phyloP scores from a whole-genome alignment of 2,113 vertebrate species.

The Eleginops maclovinus region DNA sequence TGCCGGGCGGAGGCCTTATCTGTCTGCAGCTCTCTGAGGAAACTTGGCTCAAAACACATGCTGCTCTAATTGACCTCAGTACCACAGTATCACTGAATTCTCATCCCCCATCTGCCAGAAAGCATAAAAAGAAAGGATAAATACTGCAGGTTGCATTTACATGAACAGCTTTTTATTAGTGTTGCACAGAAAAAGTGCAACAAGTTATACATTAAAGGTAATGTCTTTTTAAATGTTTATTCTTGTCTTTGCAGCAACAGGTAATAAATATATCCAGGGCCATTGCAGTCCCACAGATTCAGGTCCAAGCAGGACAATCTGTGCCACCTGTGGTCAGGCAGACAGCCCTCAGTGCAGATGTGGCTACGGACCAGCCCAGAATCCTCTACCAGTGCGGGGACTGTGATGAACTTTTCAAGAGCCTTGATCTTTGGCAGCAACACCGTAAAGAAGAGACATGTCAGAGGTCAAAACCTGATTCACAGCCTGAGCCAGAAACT shows the following conservation, averaged over 20 bases:
- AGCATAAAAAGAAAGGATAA: slow-evolving; percentile 10
- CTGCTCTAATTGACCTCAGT: slow-evolving; percentile 61
- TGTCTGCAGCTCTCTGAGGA: slow-evolving; percentile 55
- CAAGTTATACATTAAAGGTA: not conserved
- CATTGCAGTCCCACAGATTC: slow-evolving; percentile 66
- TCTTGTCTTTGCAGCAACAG: slow-evolving; percentile 61
- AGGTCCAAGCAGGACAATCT: slow-evolving; percentile 59
- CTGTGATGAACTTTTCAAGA: slow-evolving; percentile 88
- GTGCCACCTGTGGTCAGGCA: slow-evolving; percentile 40
- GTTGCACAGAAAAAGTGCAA: slow-evolving; percentile 5
- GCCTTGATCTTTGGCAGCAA: slow-evolving; percentile 88
- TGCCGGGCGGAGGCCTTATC: slow-evolving; percentile 48
- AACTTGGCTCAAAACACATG: slow-evolving; percentile 48
- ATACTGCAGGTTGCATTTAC: slow-evolving; percentile 9
- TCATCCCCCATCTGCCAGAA: slow-evolving; percentile 46
- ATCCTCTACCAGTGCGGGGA: slow-evolving; percentile 91
- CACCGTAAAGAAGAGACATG: slow-evolving; percentile 85
- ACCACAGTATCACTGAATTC: slow-evolving; percentile 22
- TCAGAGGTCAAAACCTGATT: slow-evolving; percentile 48
- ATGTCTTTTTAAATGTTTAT: not conserved
- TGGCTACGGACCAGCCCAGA: slow-evolving; percentile 71
- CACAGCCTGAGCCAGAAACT: slow-evolving; percentile 45
- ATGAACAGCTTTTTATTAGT: slow-evolving; percentile 1
- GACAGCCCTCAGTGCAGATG: slow-evolving; percentile 40
- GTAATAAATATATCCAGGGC: slow-evolving; percentile 63